phyloP scores from a whole-genome alignment of 2,797 vertebrate genomes.

The Cossypha caffra region DNA sequence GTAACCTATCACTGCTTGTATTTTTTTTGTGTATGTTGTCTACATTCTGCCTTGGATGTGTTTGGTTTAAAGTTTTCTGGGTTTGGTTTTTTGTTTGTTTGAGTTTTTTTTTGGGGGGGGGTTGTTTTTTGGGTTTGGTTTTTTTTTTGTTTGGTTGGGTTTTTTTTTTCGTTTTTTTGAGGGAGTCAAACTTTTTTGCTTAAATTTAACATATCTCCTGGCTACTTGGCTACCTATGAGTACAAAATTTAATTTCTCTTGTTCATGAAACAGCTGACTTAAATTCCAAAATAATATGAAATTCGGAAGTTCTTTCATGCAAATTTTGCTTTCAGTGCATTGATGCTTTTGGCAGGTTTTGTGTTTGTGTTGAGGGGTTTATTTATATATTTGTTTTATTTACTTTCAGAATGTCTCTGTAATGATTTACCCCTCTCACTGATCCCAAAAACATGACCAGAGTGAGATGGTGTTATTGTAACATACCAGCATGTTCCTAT shows the following conservation, averaged over 20 bases:
- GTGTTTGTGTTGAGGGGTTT: background rate
- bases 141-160: no score
- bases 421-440: conserved; percentile 31
- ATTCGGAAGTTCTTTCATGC: conserved; percentile 20
- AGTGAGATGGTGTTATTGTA: background rate
- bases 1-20: background rate
- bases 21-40: background rate
- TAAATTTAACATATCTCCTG: background rate
- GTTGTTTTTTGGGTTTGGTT: no score
- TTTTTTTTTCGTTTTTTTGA: background rate
- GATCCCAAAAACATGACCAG: conserved; percentile 24
- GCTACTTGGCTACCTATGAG: background rate
- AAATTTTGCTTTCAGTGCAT: background rate
- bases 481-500: background rate
- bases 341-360: background rate
- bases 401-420: background rate
- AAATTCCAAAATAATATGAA: conserved; percentile 21
- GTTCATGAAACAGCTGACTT: background rate
- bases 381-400: background rate
- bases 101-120: no score
- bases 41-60: background rate
- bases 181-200: background rate
- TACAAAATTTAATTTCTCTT: background rate
- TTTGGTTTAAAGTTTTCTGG: background rate
- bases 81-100: background rate